Evolutionary conservation across 2,888 invertebrate species (phyloP), one percentile per base, ranked within the genome.

Genomic region (Flexamia atlantica): DNA sequence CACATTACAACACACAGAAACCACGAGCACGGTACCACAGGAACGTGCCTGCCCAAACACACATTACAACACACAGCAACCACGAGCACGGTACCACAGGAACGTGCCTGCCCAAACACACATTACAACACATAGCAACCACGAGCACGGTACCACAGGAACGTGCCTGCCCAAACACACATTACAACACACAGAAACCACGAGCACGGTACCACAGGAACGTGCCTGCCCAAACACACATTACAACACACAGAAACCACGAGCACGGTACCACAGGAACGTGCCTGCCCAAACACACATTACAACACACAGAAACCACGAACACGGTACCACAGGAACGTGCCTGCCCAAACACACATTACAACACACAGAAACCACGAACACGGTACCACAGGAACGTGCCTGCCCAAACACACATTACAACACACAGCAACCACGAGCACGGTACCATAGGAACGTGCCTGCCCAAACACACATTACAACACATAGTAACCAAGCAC

Each of bases 11-110:
- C 53, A 23, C 23, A 83, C 46, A n/a, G n/a, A n/a, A n/a, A n/a
- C n/a, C n/a, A n/a, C n/a, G n/a, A 97, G 97, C 89, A 97, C 97
- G 9, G 96, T 96, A 85, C 96, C 92, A 96, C 96, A 97, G 87
- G n/a, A n/a, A n/a, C n/a, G n/a, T n/a, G n/a, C n/a, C n/a, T n/a
- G n/a, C n/a, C n/a, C n/a, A n/a, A n/a, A n/a, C n/a, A 36, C 36
- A 3, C 14, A 28, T 20, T 9, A 36, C 23, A 53, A 98, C 53
- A 23, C 23, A 83, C 46, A n/a, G n/a, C n/a, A n/a, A n/a, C n/a
- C n/a, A n/a, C n/a, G n/a, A 97, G 97, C 89, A 97, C 97, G 9
- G 96, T 96, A 85, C 96, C 92, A 96, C 96, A 97, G 87, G n/a
- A n/a, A n/a, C n/a, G n/a, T n/a, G n/a, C n/a, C n/a, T n/a, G n/a